Conservation (phyloP, 2,113 vertebrate genomes). For the Lamprologus callipterus region DNA sequence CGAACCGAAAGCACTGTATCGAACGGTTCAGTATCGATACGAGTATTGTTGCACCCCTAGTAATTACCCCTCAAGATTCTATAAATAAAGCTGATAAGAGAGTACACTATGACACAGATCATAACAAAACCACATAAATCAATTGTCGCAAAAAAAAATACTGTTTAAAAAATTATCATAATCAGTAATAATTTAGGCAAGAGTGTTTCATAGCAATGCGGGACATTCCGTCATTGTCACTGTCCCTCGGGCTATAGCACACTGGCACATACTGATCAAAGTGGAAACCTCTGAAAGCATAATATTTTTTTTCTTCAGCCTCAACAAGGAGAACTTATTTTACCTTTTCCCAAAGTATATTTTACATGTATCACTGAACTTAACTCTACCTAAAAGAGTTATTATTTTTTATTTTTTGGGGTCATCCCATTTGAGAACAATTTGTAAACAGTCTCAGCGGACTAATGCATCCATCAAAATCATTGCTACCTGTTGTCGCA, state of each 20-base stretch:
- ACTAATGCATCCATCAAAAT: conserved; percentile 34
- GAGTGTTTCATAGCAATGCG: not conserved
- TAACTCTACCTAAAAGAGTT: not conserved
- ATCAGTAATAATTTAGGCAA: conserved; percentile 8
- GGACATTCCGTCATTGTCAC: conserved; percentile 11
- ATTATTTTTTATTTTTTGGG: not conserved
- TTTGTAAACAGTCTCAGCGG: not conserved
- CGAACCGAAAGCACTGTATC: too few relatives aligned
- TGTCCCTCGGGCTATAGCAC: not conserved
- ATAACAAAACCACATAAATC: not conserved
- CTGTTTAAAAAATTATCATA: not conserved
- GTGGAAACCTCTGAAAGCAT: not conserved
- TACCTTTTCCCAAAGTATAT: not conserved
- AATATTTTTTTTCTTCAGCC: not conserved
- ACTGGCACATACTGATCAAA: conserved; percentile 9
- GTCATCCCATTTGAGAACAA: not conserved
- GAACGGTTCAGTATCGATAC: too few relatives aligned
- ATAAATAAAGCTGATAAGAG: not conserved
- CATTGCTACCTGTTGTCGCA: not conserved
- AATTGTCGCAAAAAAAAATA: not conserved
- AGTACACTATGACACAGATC: not conserved
- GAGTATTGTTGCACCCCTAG: too few relatives aligned
- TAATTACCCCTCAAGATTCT: not conserved
- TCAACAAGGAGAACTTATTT: not conserved
- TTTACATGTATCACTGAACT: not conserved